Base-by-base conservation (phyloP, 1,140 invertebrate genomes). In the Phenacoccus solenopsis region DNA sequence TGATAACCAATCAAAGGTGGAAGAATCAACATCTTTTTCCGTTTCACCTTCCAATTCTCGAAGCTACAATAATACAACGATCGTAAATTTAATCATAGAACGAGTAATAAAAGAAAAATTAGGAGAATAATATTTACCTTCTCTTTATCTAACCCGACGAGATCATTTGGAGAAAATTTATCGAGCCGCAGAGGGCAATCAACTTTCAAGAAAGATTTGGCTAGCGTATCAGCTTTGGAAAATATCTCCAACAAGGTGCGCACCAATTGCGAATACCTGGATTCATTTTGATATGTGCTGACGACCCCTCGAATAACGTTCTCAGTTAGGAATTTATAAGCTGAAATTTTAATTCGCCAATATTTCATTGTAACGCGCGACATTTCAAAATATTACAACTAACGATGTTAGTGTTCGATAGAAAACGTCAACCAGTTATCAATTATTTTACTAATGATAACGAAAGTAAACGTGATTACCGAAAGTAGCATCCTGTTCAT, bases 21-120 rank as follows among this genome's bases (percentile, higher is more conserved):
- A 82, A 72, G 86, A 86, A 76, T 92, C 90, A 73, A 90, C 84
- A 78, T 93, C 90, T 78, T 93, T 93, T 73, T 94, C 91, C 72
- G 85, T 82, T 77, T 94, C 91, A 57, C 86, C 87, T 77, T 90
- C 90, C 27, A 88, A 77, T 20, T 84, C 83, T 69, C 87, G 78
- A 16, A 73, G 28, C 71, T 72, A 20, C n/a, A 22, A 1, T 28
- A 7, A 13, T n/a, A 68, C 22, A 28, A 32, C 20, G 12, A 72
- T 10, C 38, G 4, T 70, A 5, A 9, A 68, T 64, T 12, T 22
- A 12, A 21, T 64, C 22, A 10, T 68, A 21, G 68, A n/a, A n/a
- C 30, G 24, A 20, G 16, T 27, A 28, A 32, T 10, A 57, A 57
- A 35, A 24, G 21, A 7, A 21, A 64, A 30, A 20, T 35, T 61